Conservation (phyloP, 1,140 invertebrate species). For the Pteromalus puparum region DNA sequence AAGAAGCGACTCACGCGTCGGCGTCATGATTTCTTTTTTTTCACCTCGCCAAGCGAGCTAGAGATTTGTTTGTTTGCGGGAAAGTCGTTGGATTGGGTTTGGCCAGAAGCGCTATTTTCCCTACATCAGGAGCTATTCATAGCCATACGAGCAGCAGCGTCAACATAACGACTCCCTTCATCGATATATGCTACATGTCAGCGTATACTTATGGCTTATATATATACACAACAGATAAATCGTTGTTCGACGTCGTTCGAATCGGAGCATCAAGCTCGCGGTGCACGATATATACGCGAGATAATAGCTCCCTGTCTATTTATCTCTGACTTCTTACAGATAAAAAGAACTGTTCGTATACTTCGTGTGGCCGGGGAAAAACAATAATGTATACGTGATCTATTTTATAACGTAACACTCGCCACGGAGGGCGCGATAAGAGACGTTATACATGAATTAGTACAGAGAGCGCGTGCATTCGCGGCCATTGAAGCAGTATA, state of each 20-base stretch:
- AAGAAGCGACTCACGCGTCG: background rate
- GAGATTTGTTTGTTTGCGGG: background rate
- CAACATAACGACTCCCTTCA: background rate
- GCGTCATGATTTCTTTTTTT: background rate
- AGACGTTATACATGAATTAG: conserved; percentile 19
- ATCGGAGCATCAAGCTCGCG: too few relatives aligned
- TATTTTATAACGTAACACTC: background rate
- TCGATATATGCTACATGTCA: background rate
- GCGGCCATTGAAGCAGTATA: conserved; percentile 20
- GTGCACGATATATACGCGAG: background rate
- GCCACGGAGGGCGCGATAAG: background rate
- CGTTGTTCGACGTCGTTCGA: background rate
- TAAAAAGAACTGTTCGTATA: background rate
- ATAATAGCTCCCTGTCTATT: too few relatives aligned
- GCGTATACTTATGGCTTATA: too few relatives aligned
- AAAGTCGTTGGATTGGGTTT: background rate
- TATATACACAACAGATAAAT: background rate
- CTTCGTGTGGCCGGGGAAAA: background rate
- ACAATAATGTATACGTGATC: background rate
- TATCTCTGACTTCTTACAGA: background rate
- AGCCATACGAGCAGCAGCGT: too few relatives aligned
- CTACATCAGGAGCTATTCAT: background rate
- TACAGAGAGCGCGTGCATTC: conserved; percentile 3
- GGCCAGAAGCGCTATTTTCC: too few relatives aligned
- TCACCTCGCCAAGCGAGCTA: background rate